Conservation (phyloP, 2,888 invertebrate species). For the Phragmatobia fuliginosa region DNA sequence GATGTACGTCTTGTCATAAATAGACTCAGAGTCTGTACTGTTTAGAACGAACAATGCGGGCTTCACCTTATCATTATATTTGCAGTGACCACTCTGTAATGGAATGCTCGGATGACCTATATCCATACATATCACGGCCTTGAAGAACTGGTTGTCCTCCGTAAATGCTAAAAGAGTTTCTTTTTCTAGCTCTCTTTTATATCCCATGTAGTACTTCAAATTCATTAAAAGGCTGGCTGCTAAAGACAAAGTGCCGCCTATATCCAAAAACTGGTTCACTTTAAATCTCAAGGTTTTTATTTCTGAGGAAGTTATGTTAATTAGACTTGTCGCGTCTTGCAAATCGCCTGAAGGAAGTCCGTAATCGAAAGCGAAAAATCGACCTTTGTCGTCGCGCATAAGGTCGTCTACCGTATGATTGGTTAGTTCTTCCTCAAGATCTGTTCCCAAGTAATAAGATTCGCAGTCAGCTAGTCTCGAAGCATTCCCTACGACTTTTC, state of each 20-base stretch:
- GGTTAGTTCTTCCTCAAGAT: constrained; percentile 59
- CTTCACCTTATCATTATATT: constrained; percentile 80
- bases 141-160: constrained; percentile 82
- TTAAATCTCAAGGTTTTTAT: constrained; percentile 90
- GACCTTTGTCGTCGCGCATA: constrained; percentile 88
- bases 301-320: constrained; percentile 89
- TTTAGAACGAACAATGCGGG: constrained; percentile 89
- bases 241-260: constrained; percentile 92
- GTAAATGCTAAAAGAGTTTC: constrained; percentile 72
- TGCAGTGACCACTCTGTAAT: constrained; percentile 87
- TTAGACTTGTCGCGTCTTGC: constrained; percentile 87
- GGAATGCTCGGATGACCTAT: constrained; percentile 87
- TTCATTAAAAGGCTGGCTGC: constrained; percentile 90
- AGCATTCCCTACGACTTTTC: constrained; percentile 57
- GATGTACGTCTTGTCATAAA: constrained; percentile 88
- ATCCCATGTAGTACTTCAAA: constrained; percentile 83
- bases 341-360: constrained; percentile 89
- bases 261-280: constrained; percentile 90
- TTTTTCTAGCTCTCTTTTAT: constrained; percentile 65
- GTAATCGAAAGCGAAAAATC: constrained; percentile 92
- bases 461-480: constrained; percentile 72
- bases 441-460: constrained; percentile 62
- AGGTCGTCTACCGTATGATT: constrained; percentile 71
- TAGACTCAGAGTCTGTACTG: constrained; percentile 88
- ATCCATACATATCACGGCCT: constrained; percentile 88